phyloP scores from a whole-genome alignment of 2,888 invertebrate species.

The Dysmachus trigonus region DNA sequence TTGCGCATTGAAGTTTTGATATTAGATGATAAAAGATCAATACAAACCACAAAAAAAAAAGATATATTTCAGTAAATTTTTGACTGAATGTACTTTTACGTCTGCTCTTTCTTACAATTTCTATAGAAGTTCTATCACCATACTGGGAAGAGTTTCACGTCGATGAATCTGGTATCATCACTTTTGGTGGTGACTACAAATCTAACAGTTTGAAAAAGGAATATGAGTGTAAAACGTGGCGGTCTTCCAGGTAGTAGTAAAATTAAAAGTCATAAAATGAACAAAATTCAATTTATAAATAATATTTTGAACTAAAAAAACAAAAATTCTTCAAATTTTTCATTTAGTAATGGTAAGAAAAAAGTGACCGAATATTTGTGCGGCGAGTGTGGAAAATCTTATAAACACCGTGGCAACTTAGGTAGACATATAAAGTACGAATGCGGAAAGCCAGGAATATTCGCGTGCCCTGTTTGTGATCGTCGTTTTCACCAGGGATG shows the following conservation, averaged over 20 bases:
- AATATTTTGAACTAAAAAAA: neutral
- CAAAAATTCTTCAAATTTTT: neutral
- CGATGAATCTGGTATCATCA: slow-evolving; percentile 38
- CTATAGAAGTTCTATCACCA: slow-evolving; percentile 10
- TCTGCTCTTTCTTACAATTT: slow-evolving; percentile 4
- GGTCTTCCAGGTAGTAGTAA: slow-evolving; percentile 9
- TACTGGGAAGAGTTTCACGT: slow-evolving; percentile 40
- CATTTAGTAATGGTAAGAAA: slow-evolving; percentile 37
- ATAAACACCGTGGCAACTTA: slow-evolving; percentile 76
- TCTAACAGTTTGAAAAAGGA: slow-evolving; percentile 20
- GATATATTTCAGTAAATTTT: neutral
- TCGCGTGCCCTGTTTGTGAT: slow-evolving; percentile 59
- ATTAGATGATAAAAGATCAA: slow-evolving; percentile 1
- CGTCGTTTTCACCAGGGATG: slow-evolving; percentile 60
- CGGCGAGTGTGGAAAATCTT: slow-evolving; percentile 51
- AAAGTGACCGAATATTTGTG: slow-evolving; percentile 48
- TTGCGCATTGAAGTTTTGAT: slow-evolving; percentile 6
- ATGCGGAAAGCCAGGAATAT: slow-evolving; percentile 61
- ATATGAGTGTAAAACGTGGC: slow-evolving; percentile 11
- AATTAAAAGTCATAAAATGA: neutral
- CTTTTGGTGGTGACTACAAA: slow-evolving; percentile 40
- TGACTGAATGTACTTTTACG: slow-evolving; percentile 17
- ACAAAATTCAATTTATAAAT: neutral
- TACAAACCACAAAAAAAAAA: neutral
- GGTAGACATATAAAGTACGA: slow-evolving; percentile 71